Conservation (phyloP, 2,113 vertebrate genomes). For the Takifugu bimaculatus region DNA sequence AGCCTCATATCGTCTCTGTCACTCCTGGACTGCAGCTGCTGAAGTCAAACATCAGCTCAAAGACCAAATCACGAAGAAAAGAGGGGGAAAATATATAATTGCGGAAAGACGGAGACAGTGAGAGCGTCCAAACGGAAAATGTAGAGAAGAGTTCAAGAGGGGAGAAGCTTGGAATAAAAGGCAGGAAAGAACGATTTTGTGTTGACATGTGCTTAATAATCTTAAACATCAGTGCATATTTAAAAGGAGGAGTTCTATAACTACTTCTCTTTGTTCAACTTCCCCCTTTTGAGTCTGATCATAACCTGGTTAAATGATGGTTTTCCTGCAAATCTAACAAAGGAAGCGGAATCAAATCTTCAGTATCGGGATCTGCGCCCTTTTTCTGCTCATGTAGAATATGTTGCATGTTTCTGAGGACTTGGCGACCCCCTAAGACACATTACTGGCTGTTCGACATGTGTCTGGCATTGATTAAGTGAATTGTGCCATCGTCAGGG, state of each 20-base stretch:
- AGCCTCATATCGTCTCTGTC: constrained; percentile 14
- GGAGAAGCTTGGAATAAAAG: not conserved
- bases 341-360: no score
- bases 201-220: constrained; percentile 15
- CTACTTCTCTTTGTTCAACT: constrained; percentile 15
- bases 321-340: no score
- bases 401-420: not conserved
- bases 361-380: no score
- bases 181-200: constrained; percentile 2
- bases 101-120: not conserved
- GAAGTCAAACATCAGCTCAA: constrained; percentile 12
- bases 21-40: constrained; percentile 8
- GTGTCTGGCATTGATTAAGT: constrained; percentile 43
- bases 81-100: not conserved
- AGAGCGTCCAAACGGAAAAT: not conserved
- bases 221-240: constrained; percentile 15
- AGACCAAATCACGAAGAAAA: not conserved
- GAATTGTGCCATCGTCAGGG: constrained; percentile 43
- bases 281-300: constrained; percentile 15
- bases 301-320: constrained; percentile 11
- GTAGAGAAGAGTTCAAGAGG: not conserved
- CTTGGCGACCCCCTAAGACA: not conserved
- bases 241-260: constrained; percentile 12
- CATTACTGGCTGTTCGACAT: constrained; percentile 41
- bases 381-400: not conserved